Conservation (phyloP, 1,140 invertebrate genomes). For the Leptinotarsa undecemlineata region DNA sequence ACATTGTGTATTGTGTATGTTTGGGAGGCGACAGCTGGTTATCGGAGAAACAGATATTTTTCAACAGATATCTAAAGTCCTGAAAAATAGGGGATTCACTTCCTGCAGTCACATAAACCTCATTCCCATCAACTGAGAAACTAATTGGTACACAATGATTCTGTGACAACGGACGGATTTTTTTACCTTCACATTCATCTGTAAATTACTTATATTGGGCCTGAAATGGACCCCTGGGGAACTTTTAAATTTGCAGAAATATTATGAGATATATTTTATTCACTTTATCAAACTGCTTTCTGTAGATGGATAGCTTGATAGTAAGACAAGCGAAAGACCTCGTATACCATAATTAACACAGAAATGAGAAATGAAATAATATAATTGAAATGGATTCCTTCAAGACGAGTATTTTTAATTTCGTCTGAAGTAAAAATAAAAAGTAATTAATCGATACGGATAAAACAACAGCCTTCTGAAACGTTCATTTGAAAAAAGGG, state of each 20-base stretch:
- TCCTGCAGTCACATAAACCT: not conserved
- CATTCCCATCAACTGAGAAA: not conserved
- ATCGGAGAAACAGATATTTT: too few relatives aligned
- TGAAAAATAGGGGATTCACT: not conserved
- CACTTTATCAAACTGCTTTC: not conserved
- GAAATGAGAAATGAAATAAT: too few relatives aligned
- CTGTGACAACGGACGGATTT: not conserved
- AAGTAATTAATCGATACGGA: too few relatives aligned
- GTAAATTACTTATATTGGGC: too few relatives aligned
- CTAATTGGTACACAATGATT: not conserved
- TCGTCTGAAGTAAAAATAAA: too few relatives aligned
- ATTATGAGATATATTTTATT: not conserved
- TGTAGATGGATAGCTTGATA: not conserved
- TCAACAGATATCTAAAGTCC: not conserved
- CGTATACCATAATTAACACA: not conserved
- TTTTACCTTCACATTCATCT: not conserved
- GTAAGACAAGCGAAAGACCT: not conserved
- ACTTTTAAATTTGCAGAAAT: not conserved
- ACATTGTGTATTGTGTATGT: too few relatives aligned
- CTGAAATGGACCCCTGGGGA: not conserved
- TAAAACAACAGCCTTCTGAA: too few relatives aligned
- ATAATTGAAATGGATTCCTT: too few relatives aligned
- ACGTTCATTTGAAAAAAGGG: too few relatives aligned
- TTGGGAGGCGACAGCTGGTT: too few relatives aligned
- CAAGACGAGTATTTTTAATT: too few relatives aligned